Base-by-base conservation (phyloP, 2,797 vertebrate genomes). In the Chiroxiphia lanceolata region DNA sequence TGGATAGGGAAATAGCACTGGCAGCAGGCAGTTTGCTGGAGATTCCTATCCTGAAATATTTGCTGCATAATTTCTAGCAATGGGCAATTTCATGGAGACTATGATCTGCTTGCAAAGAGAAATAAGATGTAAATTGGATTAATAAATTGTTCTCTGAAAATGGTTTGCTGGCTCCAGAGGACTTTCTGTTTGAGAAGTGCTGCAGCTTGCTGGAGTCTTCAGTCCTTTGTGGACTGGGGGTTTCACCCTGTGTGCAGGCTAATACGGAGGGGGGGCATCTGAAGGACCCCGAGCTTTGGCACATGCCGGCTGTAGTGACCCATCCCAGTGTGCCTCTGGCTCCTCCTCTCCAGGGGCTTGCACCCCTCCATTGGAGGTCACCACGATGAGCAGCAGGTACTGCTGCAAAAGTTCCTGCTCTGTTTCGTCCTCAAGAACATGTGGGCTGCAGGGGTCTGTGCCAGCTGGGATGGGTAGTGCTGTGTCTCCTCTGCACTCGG, bases 71-170 rank as follows among this genome's bases (percentile, higher is more conserved):
- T 89, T 95, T 87, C 85, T 64, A 87, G 63, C 91, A 80, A 61
- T 54, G 67, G 67, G 87, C 75, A 87, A 93, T 95, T 96, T 96
- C 84, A 56, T 74, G 83, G 87, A 88, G 94, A 54, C 89, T 76
- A 40, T 89, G 89, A 91, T 96, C 89, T 87, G 67, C 93, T 93
- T 83, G 83, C 91, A 67, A 89, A 86, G 65, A 85, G 90, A 93
- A 95, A 91, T 91, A 89, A 93, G 68, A 87, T 95, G 89, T 80
- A 87, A 90, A 94, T 91, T 77, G 70, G 79, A 63, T 88, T 93
- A 94, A 94, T 93, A 93, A 93, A 94, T 93, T 90, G 78, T 86
- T 93, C 72, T 86, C 38, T 48, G 71, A 70, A 47, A 71, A 74
- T 3, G 11, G 48, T 83, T 94, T 75, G 67, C 83, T 68, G n/a